Evolutionary conservation across 1,140 invertebrate genomes (phyloP).

Genomic region (Aporrectodea caliginosa): DNA sequence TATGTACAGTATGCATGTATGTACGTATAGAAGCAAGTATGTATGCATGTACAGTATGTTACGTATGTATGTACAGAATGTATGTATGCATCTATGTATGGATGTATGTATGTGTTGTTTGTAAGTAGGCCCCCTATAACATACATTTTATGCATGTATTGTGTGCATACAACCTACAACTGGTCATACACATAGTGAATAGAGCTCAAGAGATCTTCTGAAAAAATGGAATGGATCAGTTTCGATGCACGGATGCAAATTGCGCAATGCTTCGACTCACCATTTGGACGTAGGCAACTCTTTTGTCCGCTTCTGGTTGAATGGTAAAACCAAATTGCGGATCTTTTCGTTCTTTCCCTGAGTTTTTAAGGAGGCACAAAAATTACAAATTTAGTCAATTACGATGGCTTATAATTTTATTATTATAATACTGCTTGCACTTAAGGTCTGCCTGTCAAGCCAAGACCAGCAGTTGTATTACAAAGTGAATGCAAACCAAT

Average conservation of each 20-base stretch:
- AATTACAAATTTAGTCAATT: background rate
- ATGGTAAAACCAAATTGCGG: slow-evolving; percentile 60
- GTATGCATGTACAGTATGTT: too few species aligned
- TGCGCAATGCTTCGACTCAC: slow-evolving; percentile 58
- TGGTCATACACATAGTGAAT: background rate
- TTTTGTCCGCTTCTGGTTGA: slow-evolving; percentile 77
- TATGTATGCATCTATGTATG: too few species aligned
- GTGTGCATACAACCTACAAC: background rate
- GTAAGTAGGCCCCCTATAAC: background rate
- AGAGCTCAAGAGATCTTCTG: background rate
- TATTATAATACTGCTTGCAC: too few species aligned
- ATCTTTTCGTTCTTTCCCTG: slow-evolving; percentile 49
- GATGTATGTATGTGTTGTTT: too few species aligned
- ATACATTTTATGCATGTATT: background rate
- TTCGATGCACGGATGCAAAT: background rate
- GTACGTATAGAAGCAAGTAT: too few species aligned
- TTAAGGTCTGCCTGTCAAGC: too few species aligned
- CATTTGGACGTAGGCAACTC: slow-evolving; percentile 74
- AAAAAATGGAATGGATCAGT: background rate
- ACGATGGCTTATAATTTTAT: background rate
- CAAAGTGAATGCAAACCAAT: background rate
- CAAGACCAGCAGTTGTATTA: background rate
- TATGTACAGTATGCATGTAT: too few species aligned
- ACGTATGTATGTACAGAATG: too few species aligned
- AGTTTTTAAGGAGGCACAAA: background rate